Evolutionary conservation across 2,888 invertebrate genomes (phyloP).

Genomic region (Polymixis lichenea): DNA sequence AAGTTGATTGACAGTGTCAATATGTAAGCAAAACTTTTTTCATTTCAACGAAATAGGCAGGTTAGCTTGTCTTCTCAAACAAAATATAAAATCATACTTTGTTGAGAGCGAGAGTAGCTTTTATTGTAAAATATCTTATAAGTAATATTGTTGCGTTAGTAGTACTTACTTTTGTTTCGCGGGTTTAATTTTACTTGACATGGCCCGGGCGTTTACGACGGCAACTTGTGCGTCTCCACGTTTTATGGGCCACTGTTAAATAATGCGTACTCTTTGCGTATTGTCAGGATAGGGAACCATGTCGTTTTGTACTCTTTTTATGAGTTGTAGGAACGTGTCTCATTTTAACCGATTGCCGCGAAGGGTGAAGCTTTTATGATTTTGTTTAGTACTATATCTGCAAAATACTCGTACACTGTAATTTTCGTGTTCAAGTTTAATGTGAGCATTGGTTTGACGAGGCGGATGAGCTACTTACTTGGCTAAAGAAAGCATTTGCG

Average conservation of each 20-base stretch:
- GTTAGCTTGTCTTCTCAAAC: background rate
- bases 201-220: constrained; percentile 78
- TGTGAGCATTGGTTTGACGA: constrained; percentile 23
- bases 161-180: constrained; percentile 67
- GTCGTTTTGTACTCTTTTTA: constrained; percentile 80
- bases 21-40: background rate
- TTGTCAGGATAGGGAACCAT: constrained; percentile 77
- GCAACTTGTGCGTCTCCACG: constrained; percentile 75
- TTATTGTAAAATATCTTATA: constrained; percentile 45
- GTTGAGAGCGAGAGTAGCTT: constrained; percentile 61
- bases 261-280: constrained; percentile 83
- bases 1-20: constrained; percentile 1
- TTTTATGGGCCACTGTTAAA: constrained; percentile 83
- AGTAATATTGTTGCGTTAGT: constrained; percentile 63
- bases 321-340: constrained; percentile 80
- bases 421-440: constrained; percentile 44
- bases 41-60: background rate
- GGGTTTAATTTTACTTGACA: constrained; percentile 79
- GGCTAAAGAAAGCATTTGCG: background rate
- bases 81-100: constrained; percentile 28
- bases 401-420: constrained; percentile 41
- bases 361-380: constrained; percentile 65
- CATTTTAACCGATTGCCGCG: constrained; percentile 73
- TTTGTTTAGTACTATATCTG: constrained; percentile 60
- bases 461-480: constrained; percentile 5